These are phyloP conservation scores for Ruditapes philippinarum DNA, from an alignment of 1,140 invertebrate species.

Conservation along the genomic window DNA sequence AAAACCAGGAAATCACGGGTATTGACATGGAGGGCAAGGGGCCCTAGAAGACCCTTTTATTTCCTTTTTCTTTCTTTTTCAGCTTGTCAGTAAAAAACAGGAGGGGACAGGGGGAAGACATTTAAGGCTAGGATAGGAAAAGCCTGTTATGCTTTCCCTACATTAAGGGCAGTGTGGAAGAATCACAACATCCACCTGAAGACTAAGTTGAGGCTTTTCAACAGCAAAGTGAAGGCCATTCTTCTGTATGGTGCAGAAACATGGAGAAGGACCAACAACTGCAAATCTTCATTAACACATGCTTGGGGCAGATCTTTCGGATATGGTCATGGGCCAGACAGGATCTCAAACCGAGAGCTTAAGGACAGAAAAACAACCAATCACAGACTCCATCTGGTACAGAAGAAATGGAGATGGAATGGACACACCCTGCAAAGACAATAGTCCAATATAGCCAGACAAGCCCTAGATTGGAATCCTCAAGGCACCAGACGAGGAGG, in stretches of 20 bases:
- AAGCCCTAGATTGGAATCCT: no score
- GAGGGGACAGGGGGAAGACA: constrained; percentile 11
- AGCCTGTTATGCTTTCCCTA: constrained; percentile 16
- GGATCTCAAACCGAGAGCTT: background rate
- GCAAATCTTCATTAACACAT: no score
- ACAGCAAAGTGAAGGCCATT: constrained; percentile 9
- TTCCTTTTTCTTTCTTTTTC: constrained; percentile 55
- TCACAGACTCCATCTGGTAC: background rate
- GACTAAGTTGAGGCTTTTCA: constrained; percentile 25
- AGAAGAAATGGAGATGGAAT: no score
- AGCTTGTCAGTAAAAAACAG: constrained; percentile 37
- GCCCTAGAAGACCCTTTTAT: constrained; percentile 3
- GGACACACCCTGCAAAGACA: no score
- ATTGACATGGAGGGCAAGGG: background rate
- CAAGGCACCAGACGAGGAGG: no score
- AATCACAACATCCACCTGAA: constrained; percentile 1
- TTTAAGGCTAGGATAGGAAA: constrained; percentile 10
- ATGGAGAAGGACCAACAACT: no score
- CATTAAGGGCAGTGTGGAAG: background rate
- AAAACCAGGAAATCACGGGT: background rate
- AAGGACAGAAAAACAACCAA: background rate
- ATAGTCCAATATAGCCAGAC: no score
- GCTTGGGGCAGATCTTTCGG: no score
- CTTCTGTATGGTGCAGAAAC: background rate
- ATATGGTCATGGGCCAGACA: no score